Evolutionary conservation across 2,113 vertebrate species (phyloP).

Genomic region (Blennius ocellaris): DNA sequence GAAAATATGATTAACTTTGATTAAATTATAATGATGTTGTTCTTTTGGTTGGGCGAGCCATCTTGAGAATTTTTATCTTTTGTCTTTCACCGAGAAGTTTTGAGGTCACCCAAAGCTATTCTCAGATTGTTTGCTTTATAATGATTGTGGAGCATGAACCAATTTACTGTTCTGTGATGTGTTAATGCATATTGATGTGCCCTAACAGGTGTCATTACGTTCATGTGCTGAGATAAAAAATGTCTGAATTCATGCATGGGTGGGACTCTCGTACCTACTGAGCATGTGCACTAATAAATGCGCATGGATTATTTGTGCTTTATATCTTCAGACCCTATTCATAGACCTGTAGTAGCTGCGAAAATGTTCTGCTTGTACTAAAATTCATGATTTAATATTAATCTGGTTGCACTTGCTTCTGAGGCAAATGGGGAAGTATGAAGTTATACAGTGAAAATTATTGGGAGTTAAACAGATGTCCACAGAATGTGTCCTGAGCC

Average conservation of each 20-base stretch:
- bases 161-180: constrained; percentile 53
- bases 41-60: constrained; percentile 24
- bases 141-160: constrained; percentile 14
- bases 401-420: background rate
- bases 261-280: constrained; percentile 33
- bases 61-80: background rate
- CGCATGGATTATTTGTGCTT: background rate
- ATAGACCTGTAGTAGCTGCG: constrained; percentile 8
- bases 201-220: constrained; percentile 50
- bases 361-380: background rate
- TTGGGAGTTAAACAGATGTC: constrained; percentile 36
- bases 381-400: too few species aligned
- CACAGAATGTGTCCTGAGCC: constrained; percentile 23
- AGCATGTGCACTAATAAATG: background rate
- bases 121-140: constrained; percentile 33
- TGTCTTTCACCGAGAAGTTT: constrained; percentile 34
- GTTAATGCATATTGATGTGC: constrained; percentile 60
- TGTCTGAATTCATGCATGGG: constrained; percentile 41
- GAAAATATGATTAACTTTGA: constrained; percentile 52
- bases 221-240: constrained; percentile 44
- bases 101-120: constrained; percentile 42
- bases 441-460: constrained; percentile 47
- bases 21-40: constrained; percentile 60
- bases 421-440: constrained; percentile 33
- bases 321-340: background rate